A percentile compares a stretch with the other conserved stretches of the same genome.
These are phyloP conservation scores for Notospermus geniculatus DNA, from an alignment of 1,140 invertebrate genomes.

Conservation along the genomic window DNA sequence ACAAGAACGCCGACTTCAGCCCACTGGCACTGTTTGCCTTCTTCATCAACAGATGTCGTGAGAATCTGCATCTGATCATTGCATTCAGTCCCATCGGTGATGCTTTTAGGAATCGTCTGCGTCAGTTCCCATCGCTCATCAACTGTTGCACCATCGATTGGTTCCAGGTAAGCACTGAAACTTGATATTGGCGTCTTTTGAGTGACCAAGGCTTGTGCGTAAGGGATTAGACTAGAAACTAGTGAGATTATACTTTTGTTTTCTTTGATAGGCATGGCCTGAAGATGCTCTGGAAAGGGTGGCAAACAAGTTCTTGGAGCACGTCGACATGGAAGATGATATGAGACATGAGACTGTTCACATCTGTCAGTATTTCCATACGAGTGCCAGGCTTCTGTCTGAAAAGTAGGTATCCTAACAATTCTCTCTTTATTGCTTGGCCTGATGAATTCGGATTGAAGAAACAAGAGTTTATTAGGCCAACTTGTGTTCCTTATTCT, in stretches of 20 bases:
- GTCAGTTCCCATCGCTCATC: constrained; percentile 56
- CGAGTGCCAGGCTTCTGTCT: constrained; percentile 61
- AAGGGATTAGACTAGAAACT: not conserved
- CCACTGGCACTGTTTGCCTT: constrained; percentile 54
- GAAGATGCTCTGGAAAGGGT: constrained; percentile 55
- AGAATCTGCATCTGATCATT: constrained; percentile 56
- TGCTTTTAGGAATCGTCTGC: constrained; percentile 54
- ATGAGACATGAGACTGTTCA: constrained; percentile 42
- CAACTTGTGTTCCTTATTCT: too few species aligned
- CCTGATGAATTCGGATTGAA: too few species aligned
- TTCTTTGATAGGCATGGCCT: constrained; percentile 56
- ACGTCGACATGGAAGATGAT: constrained; percentile 51
- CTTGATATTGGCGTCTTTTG: not conserved
- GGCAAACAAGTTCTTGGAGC: constrained; percentile 49
- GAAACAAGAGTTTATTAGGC: too few species aligned
- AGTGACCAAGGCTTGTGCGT: not conserved
- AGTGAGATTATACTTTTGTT: too few species aligned
- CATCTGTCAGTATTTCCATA: constrained; percentile 53
- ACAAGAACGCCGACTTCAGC: constrained; percentile 54
- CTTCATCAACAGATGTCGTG: constrained; percentile 52
- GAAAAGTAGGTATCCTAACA: constrained; percentile 55
- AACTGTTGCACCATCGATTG: constrained; percentile 58
- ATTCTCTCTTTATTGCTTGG: not conserved
- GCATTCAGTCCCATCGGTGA: constrained; percentile 58
- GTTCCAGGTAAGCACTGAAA: constrained; percentile 58